Base-by-base conservation (phyloP, 1,140 invertebrate species). In the Radopholus similis region DNA sequence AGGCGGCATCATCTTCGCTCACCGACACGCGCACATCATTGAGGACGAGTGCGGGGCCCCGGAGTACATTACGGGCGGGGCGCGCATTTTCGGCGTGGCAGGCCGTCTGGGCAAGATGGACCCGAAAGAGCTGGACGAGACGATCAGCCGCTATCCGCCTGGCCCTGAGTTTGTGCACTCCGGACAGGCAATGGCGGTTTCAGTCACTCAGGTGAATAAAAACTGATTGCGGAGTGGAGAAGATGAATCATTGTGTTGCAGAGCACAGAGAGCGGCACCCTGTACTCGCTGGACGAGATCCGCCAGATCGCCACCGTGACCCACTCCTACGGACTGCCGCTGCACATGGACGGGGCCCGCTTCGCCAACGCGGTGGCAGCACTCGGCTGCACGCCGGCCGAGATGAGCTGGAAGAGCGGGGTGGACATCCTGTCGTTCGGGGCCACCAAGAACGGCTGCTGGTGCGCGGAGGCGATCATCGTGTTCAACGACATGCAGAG, bases 371-470 rank as follows among this genome's bases (percentile, higher is more conserved):
- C 64, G 6, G 37, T 62, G 30, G 40, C 40, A 34, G 34, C 44
- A 32, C 44, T 66, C n/a, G 35, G 47, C 15, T 66, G 64, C 34
- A 66, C 64, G 11, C 47, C 64, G 15, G 64, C 64, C 11, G 64
- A 66, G 40, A 66, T 66, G 64, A 66, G 28, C 32, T 66, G 64
- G 64, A 66, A 66, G 11, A 26, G 32, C 34, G 64, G 64, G 4
- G 64, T 66, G 42, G 64, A 66, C 57, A 59, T 66, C 44, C 32
- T 58, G 15, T 66, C 64, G 15, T 66, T 66, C 34, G 64, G 64
- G 1, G 64, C 64, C 42, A 54, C 64, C 21, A 66, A 66, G 44
- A 66, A 66, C 47, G 64, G 64, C 23, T 66, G 64, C 34, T 66
- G 64, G 64, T 66, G 64, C 44, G 64, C 64, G 44, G 64, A 66